Conservation (phyloP, 2,797 vertebrate species). For the Parauchenoglanis punctatus region DNA sequence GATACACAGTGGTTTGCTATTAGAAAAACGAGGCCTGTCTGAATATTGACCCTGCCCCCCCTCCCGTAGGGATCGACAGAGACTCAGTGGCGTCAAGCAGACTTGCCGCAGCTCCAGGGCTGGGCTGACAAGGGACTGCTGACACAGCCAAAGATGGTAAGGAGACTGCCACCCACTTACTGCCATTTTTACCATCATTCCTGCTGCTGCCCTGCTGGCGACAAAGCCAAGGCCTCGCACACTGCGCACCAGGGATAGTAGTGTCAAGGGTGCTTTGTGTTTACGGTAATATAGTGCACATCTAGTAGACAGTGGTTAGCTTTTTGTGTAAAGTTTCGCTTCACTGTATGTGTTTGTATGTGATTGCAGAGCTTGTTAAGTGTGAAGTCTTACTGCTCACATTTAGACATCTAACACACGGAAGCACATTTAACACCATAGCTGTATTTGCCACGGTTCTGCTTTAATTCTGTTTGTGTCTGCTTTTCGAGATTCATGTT, state of each 20-base stretch:
- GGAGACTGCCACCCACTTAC: conserved; percentile 69
- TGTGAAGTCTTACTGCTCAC: conserved; percentile 1
- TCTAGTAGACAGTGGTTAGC: background rate
- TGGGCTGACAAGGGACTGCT: conserved; percentile 88
- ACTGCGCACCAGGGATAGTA: background rate
- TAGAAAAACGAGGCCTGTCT: conserved; percentile 66
- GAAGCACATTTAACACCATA: conserved; percentile 6
- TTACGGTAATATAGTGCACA: conserved; percentile 15
- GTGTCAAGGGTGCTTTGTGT: conserved; percentile 27
- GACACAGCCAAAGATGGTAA: conserved; percentile 89
- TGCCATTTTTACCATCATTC: conserved; percentile 60
- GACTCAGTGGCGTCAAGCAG: conserved; percentile 88
- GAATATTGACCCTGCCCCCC: conserved; percentile 74
- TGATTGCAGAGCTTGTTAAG: conserved; percentile 2
- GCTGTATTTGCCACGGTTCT: background rate
- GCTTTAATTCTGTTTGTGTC: conserved; percentile 13
- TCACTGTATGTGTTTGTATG: background rate
- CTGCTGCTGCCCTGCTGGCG: conserved; percentile 44
- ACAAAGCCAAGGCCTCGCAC: conserved; percentile 39
- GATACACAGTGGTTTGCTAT: conserved; percentile 48
- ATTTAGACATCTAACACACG: conserved; percentile 9
- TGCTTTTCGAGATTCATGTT: conserved; percentile 33
- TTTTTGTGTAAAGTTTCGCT: conserved; percentile 10
- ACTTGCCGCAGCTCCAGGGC: conserved; percentile 86
- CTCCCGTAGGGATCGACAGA: conserved; percentile 84